These are phyloP conservation scores for Drosophila hamatofila DNA, from an alignment of 2,888 invertebrate genomes.

Conservation along the genomic window DNA sequence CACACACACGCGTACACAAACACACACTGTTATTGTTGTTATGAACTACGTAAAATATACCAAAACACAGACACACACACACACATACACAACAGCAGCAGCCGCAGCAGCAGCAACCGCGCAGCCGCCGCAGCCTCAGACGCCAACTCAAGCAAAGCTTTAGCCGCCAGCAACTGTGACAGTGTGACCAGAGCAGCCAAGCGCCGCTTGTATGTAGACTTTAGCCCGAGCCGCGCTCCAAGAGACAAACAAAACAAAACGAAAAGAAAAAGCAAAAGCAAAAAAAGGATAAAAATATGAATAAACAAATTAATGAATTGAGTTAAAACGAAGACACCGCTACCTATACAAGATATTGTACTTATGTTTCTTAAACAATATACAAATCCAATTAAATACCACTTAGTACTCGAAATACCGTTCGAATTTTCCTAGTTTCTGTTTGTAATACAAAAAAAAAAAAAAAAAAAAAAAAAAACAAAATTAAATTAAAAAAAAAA, in stretches of 20 bases:
- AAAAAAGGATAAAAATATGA: not conserved
- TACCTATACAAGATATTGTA: constrained; percentile 49
- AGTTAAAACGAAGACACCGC: constrained; percentile 53
- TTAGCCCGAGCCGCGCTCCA: constrained; percentile 74
- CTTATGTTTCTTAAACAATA: constrained; percentile 56
- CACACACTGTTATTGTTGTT: constrained; percentile 77
- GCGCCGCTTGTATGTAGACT: constrained; percentile 64
- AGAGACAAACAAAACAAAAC: constrained; percentile 49
- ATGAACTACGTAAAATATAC: constrained; percentile 60
- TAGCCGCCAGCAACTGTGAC: constrained; percentile 46
- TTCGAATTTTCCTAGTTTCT: constrained; percentile 51
- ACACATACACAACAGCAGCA: constrained; percentile 33
- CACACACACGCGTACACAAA: constrained; percentile 29
- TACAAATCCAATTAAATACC: constrained; percentile 44
- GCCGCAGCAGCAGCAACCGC: constrained; percentile 28
- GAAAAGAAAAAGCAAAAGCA: constrained; percentile 2
- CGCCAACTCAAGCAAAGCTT: constrained; percentile 75
- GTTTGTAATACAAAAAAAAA: constrained; percentile 8
- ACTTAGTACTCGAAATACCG: constrained; percentile 48
- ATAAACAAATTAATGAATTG: constrained; percentile 22
- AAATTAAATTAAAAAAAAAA: constrained; percentile 1
- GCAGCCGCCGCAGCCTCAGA: constrained; percentile 58
- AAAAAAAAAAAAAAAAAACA: not conserved
- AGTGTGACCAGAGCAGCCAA: constrained; percentile 61
- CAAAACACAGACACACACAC: constrained; percentile 24